Base-by-base conservation (phyloP, 2,797 vertebrate species). In the Tapirus indicus region DNA sequence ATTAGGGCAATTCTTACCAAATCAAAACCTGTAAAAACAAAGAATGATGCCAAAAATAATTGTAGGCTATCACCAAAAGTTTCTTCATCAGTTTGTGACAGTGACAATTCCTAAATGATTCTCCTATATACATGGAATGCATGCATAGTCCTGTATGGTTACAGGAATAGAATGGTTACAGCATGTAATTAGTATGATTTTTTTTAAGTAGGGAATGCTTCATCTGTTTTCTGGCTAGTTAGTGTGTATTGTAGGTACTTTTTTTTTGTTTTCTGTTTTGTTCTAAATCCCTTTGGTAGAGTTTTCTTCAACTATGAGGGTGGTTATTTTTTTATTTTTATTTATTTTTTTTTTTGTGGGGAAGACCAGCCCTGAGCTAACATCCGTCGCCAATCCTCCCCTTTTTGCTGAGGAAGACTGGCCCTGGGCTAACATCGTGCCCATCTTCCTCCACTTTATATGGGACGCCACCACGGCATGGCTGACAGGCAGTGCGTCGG, bases 171-270 rank as follows among this genome's bases (percentile, higher is more conserved):
- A 54, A n/a, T 9, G 10, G 6, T 78, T 54, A 8, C 6, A 7
- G 79, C n/a, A n/a, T 4, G 17, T 69, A 54, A 71, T 68, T 52
- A 21, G 18, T 35, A 52, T 8, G 23, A n/a, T 38, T 66, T 32
- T 47, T 87, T 78, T 79, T 58, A 60, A 80, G 20, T 18, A 38
- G 44, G 10, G 3, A 23, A 6, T 72, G 16, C 58, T 80, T 68
- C 21, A 7, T 94, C 27, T 90, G 27, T 84, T 96, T 94, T 72
- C 83, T 77, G 49, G 5, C 12, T 97, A 44, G 49, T 14, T 97
- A 44, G 49, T 14, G 20, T 49, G 21, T 27, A 7, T 66, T 25
- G 6, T 12, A 38, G 54, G 17, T 74, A 52, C 47, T 12, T 62
- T 49, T 77, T 64, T 56, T 18, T 32, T 5, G n/a, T 13, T 16